Conservation (phyloP, 2,113 vertebrate species). For the Castor canadensis region DNA sequence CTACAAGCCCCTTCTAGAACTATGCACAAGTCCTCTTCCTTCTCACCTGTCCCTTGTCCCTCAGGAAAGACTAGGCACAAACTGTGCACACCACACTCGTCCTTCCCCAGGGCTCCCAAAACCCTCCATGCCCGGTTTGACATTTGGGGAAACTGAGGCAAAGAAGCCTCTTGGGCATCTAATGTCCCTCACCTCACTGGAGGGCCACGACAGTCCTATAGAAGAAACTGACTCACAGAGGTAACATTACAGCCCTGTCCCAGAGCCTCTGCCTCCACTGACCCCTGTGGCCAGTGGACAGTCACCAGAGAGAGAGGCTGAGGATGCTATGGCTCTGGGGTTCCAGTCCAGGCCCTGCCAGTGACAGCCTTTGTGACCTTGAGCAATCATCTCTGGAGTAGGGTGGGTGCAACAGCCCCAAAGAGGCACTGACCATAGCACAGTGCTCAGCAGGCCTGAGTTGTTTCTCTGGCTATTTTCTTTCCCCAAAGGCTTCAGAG, state of each 20-base stretch:
- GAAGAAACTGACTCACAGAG: accelerated
- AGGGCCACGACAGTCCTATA: not conserved
- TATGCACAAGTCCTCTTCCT: too few relatives aligned
- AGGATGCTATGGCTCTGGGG: accelerated
- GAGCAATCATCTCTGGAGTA: not conserved
- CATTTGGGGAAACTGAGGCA: not conserved
- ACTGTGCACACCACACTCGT: accelerated
- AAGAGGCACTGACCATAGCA: accelerated
- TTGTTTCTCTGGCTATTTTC: accelerated
- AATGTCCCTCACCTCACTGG: accelerated
- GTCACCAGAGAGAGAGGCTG: not conserved
- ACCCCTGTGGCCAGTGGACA: not conserved
- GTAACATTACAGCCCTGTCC: accelerated
- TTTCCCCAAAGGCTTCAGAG: too few relatives aligned
- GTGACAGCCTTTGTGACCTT: accelerated
- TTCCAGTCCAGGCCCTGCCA: not conserved
- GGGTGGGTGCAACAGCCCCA: too few relatives aligned
- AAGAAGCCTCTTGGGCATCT: accelerated
- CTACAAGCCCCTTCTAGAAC: not conserved
- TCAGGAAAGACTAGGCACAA: too few relatives aligned
- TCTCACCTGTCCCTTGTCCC: too few relatives aligned
- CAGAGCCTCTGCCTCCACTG: not conserved
- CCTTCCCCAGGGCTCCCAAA: not conserved
- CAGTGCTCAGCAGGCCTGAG: accelerated
- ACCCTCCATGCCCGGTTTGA: not conserved